Conservation (phyloP, 2,888 invertebrate species). For the Pristionchus arcanus region DNA sequence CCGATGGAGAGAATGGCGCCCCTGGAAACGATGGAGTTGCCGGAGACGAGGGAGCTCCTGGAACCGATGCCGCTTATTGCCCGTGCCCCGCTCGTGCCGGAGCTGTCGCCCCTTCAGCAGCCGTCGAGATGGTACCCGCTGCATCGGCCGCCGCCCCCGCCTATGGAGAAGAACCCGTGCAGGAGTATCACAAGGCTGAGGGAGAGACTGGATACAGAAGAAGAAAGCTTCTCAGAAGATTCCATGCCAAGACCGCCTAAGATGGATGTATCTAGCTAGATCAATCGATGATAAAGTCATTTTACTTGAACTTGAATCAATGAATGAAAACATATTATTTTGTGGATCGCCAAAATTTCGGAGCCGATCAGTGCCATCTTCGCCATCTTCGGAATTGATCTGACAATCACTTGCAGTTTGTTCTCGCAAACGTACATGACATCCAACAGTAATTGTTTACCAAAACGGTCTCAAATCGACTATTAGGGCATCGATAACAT, state of each 20-base stretch:
- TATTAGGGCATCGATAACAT: too few species aligned
- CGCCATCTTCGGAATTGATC: too few species aligned
- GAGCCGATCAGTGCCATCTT: background rate
- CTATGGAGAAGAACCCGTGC: conserved; percentile 37
- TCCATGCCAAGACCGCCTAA: conserved; percentile 50
- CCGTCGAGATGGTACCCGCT: conserved; percentile 28
- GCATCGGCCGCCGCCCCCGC: conserved; percentile 4
- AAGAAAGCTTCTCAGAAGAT: background rate
- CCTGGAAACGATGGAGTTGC: conserved; percentile 63
- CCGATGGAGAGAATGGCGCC: conserved; percentile 57
- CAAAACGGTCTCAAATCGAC: too few species aligned
- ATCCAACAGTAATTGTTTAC: too few species aligned
- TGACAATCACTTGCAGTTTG: too few species aligned
- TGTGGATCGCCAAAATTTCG: background rate
- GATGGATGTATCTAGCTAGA: background rate
- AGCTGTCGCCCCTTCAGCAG: background rate
- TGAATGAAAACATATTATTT: too few species aligned
- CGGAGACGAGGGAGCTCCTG: conserved; percentile 67
- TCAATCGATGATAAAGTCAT: conserved; percentile 33
- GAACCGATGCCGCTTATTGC: conserved; percentile 60
- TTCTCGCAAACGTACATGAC: too few species aligned
- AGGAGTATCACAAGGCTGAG: conserved; percentile 40
- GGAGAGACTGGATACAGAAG: conserved; percentile 20
- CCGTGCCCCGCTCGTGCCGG: conserved; percentile 54
- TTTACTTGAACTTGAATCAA: background rate